Base-by-base conservation (phyloP, 2,797 vertebrate genomes). In the Discoglossus pictus region DNA sequence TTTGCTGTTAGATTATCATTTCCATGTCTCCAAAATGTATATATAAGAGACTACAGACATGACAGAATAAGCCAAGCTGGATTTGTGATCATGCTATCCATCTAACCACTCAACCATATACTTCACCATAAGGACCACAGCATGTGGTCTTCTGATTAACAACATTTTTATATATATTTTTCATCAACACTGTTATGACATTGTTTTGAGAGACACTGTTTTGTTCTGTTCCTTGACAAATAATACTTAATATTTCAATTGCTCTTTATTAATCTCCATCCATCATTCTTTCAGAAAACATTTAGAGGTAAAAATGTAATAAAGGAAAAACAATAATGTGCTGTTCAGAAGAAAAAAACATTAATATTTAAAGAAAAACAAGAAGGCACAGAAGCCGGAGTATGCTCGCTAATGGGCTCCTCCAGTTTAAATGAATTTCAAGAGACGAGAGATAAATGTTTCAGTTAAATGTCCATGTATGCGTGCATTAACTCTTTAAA, bases 221-320 rank as follows among this genome's bases (percentile, higher is more conserved):
- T 67, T 46, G 48, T n/a, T 68, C 25, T 46, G n/a, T 62, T 54
- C 16, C 51, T 50, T 62, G 59, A 69, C 48, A 62, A 54, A 56
- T 46, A 55, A 61, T 69, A 62, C 66, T 55, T 69, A 69, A 62
- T 68, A 55, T 61, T 62, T 61, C 39, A 39, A 61, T 69, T 62
- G 50, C 48, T 44, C 51, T 55, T 62, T 48, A 69, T 62, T 69
- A 48, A 48, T 62, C 58, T 62, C 35, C 51, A 69, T 62, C 67
- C 17, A 69, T 69, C 50, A 53, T 68, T 61, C 38, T 53, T 67
- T 58, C 64, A 50, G 35, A 67, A 66, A 59, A 59, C 42, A 47
- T 66, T 61, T 43, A 51, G 46, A 60, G 47, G 46, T 34, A 27
- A 60, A 68, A 43, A 65, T 65, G 24, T 66, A 66, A 64, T 64